Evolutionary conservation across 2,888 invertebrate species (phyloP).

Genomic region (Tetranychus piercei): DNA sequence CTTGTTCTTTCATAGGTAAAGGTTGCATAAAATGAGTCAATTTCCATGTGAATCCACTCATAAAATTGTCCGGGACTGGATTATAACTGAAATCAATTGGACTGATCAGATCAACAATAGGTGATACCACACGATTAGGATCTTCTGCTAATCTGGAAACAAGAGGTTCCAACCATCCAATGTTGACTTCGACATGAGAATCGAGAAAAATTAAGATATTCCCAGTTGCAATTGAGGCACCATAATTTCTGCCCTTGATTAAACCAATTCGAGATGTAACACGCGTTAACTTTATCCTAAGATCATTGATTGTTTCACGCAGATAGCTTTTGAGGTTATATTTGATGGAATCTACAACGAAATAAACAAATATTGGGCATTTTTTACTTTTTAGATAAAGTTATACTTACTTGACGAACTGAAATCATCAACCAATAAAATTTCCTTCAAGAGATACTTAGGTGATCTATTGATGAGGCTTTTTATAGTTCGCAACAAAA

Average conservation of each 20-base stretch:
- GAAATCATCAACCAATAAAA: slow-evolving; percentile 92
- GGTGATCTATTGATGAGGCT: slow-evolving; percentile 91
- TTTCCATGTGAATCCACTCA: slow-evolving; percentile 99
- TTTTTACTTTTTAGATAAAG: neutral
- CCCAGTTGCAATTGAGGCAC: slow-evolving; percentile 76
- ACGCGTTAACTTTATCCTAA: slow-evolving; percentile 55
- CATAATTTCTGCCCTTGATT: slow-evolving; percentile 79
- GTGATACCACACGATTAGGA: slow-evolving; percentile 80
- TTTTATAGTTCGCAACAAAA: slow-evolving; percentile 81
- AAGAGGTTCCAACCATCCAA: slow-evolving; percentile 95
- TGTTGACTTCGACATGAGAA: slow-evolving; percentile 87
- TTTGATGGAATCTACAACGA: slow-evolving; percentile 56
- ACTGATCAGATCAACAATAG: slow-evolving; percentile 94
- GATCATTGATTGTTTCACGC: slow-evolving; percentile 48
- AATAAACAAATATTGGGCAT: neutral
- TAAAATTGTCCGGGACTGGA: slow-evolving; percentile 94
- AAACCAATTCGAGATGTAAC: slow-evolving; percentile 82
- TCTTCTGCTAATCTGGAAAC: slow-evolving; percentile 76
- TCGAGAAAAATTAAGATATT: slow-evolving; percentile 86
- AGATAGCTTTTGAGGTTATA: slow-evolving; percentile 62
- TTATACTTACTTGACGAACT: slow-evolving; percentile 63
- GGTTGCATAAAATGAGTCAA: slow-evolving; percentile 96
- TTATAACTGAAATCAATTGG: slow-evolving; percentile 98
- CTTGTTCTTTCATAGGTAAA: slow-evolving; percentile 89
- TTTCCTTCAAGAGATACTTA: slow-evolving; percentile 62